Evolutionary conservation across 2,888 invertebrate species (phyloP).

Genomic region (Drosophila melanosoma): DNA sequence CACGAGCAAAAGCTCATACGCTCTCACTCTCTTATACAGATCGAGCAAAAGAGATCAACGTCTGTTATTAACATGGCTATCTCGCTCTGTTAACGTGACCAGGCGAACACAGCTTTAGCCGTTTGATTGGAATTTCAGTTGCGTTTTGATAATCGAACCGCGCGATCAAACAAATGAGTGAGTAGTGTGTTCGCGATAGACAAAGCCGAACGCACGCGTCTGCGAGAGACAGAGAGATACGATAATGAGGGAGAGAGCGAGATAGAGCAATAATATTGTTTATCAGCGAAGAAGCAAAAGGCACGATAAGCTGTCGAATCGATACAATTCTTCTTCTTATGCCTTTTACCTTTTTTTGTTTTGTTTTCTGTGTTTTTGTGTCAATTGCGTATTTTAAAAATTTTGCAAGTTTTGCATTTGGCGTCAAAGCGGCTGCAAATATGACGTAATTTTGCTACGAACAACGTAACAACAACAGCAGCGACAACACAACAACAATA

Average conservation of each 20-base stretch:
- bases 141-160: slow-evolving; percentile 55
- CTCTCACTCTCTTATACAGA: slow-evolving; percentile 22
- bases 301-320: slow-evolving; percentile 41
- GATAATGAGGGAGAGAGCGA: neutral
- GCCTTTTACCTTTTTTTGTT: slow-evolving; percentile 7
- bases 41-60: slow-evolving; percentile 15
- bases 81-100: slow-evolving; percentile 22
- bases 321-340: slow-evolving; percentile 5
- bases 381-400: slow-evolving; percentile 64
- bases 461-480: slow-evolving; percentile 45
- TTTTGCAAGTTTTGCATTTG: slow-evolving; percentile 55
- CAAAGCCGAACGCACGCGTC: slow-evolving; percentile 10
- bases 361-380: slow-evolving; percentile 29
- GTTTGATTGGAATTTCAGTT: slow-evolving; percentile 44
- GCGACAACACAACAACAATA: slow-evolving; percentile 14
- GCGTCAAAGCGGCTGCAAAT: slow-evolving; percentile 59
- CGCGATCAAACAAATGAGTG: slow-evolving; percentile 47
- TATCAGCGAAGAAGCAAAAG: slow-evolving; percentile 41
- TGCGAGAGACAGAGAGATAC: neutral
- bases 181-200: neutral
- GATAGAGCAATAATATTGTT: slow-evolving; percentile 37
- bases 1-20: slow-evolving; percentile 21
- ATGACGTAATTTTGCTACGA: slow-evolving; percentile 70
- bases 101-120: slow-evolving; percentile 16
- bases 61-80: slow-evolving; percentile 42